Evolutionary conservation across 92 coral and sea anemone species (phyloP).

Genomic region (Siderastrea radians): DNA sequence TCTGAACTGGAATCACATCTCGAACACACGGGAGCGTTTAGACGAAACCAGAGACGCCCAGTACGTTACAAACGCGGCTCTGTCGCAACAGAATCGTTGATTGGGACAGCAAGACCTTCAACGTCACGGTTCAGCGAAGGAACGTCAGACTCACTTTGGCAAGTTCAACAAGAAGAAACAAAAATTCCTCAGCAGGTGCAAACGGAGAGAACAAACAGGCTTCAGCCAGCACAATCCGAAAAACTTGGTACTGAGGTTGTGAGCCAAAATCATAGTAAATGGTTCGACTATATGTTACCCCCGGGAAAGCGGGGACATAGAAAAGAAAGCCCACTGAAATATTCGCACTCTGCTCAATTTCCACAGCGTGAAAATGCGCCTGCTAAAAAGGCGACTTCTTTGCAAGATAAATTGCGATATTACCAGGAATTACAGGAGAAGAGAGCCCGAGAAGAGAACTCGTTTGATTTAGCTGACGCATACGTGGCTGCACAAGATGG

Average conservation of each 20-base stretch:
- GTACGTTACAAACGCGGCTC: conserved; percentile 19
- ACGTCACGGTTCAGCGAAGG: neutral
- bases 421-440: conserved; percentile 14
- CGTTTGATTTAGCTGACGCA: conserved; percentile 72
- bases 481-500: conserved; percentile 65
- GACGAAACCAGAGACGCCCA: conserved; percentile 32
- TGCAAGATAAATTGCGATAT: conserved; percentile 23
- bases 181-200: neutral
- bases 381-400: neutral
- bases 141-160: neutral
- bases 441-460: conserved; percentile 21
- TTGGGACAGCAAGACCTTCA: neutral
- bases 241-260: neutral
- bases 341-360: neutral
- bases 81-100: neutral
- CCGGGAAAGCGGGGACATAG: conserved; percentile 40
- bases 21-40: conserved; percentile 20
- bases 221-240: neutral
- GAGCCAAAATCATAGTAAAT: conserved; percentile 21
- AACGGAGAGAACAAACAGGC: neutral
- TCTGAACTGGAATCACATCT: conserved; percentile 19
- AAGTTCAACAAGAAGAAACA: neutral
- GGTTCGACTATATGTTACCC: conserved; percentile 71
- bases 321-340: neutral
- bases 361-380: neutral